A percentile compares a stretch with the other conserved stretches of the same genome.
phyloP scores from a whole-genome alignment of 2,113 vertebrate species.

The Tringa solitaria region DNA sequence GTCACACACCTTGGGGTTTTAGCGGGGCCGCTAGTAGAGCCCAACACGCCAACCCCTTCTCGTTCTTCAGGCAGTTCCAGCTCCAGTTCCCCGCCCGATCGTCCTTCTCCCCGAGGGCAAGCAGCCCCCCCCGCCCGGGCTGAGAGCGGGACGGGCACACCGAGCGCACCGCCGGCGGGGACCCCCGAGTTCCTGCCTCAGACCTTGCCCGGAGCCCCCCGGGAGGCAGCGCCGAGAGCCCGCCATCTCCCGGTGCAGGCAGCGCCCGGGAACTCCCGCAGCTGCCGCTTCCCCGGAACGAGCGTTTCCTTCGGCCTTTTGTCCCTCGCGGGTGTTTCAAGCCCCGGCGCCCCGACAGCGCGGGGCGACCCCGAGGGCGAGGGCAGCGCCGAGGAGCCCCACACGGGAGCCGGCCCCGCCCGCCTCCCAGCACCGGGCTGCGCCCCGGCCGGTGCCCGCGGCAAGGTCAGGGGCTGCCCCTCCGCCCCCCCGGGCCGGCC shows the following conservation, averaged over 20 bases:
- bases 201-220: no score
- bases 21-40: not conserved
- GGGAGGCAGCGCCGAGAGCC: no score
- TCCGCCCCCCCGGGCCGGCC: not conserved
- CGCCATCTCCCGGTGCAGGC: no score
- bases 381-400: not conserved
- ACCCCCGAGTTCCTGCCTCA: no score
- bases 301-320: not conserved
- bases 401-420: not conserved
- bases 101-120: not conserved
- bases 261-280: no score
- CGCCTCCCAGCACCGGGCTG: no score
- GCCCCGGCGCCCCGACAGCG: not conserved
- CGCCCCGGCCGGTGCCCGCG: no score
- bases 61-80: not conserved
- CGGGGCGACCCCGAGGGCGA: not conserved
- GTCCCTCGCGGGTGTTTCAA: rapidly evolving
- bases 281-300: no score
- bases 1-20: rapidly evolving
- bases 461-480: no score
- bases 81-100: not conserved
- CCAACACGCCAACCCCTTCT: rapidly evolving
- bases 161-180: no score
- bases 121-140: no score
- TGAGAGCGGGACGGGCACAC: no score